Percentiles rank a stretch among this genome's conserved stretches.
phyloP scores from a whole-genome alignment of 2,113 vertebrate genomes.

The Euleptes europaea region DNA sequence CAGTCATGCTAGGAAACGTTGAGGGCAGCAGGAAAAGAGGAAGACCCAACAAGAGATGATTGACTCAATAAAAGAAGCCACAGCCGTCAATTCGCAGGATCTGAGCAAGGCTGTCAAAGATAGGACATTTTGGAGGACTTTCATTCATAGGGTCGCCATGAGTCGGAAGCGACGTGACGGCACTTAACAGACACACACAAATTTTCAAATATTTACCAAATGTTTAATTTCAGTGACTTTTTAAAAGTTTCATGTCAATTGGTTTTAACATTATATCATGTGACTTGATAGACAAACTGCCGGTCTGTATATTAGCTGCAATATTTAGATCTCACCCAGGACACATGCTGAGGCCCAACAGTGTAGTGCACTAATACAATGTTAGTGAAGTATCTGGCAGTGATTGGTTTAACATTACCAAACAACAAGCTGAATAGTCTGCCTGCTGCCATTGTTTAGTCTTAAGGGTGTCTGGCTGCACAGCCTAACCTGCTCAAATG shows the following conservation, averaged over 20 bases:
- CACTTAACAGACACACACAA: too few species aligned
- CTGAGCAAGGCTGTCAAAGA: too few species aligned
- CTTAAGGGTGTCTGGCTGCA: not conserved
- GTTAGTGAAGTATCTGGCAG: not conserved
- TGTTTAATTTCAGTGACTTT: too few species aligned
- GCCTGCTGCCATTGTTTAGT: not conserved
- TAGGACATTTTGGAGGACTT: too few species aligned
- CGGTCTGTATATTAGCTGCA: not conserved
- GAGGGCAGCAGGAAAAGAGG: too few species aligned
- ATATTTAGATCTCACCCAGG: not conserved
- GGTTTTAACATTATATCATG: not conserved
- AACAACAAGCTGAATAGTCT: not conserved
- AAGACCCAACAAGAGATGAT: too few species aligned
- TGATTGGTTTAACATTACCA: not conserved
- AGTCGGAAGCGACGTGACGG: too few species aligned
- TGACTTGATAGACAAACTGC: not conserved
- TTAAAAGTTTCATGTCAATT: not conserved
- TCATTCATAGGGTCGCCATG: too few species aligned
- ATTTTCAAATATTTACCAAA: not conserved
- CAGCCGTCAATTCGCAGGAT: too few species aligned
- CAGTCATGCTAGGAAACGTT: too few species aligned
- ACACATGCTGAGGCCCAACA: not conserved
- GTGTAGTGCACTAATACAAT: not conserved
- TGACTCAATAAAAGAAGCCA: too few species aligned
- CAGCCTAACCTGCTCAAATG: not conserved